Conservation (phyloP, 2,113 vertebrate species). For the Rhinogobius similis region DNA sequence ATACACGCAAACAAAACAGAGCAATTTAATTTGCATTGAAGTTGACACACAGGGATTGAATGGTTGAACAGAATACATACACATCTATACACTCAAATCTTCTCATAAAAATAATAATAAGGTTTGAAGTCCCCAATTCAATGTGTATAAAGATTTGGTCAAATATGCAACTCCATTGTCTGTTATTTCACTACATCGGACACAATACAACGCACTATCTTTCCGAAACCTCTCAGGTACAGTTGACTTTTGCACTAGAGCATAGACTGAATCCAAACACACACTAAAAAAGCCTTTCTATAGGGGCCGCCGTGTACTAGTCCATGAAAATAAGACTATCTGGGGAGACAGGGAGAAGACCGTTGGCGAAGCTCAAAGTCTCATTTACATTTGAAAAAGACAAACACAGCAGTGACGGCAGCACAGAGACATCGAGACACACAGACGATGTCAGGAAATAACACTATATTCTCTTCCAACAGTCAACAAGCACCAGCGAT, state of each 20-base stretch:
- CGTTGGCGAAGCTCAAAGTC: conserved; percentile 25
- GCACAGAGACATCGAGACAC: conserved; percentile 12
- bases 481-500: conserved; percentile 24
- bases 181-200: not conserved
- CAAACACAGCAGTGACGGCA: conserved; percentile 42
- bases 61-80: not conserved
- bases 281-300: not conserved
- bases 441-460: conserved; percentile 27
- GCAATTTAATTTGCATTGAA: too few species aligned
- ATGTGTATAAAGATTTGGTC: too few species aligned
- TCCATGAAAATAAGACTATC: conserved; percentile 25
- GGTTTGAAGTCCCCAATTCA: not conserved
- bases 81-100: not conserved
- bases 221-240: not conserved
- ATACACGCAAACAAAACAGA: too few species aligned
- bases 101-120: not conserved
- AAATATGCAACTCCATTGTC: too few species aligned
- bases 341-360: conserved; percentile 19
- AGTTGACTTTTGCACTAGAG: conserved; percentile 3
- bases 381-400: conserved; percentile 72
- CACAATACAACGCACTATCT: not conserved
- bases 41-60: not conserved
- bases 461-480: conserved; percentile 22
- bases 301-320: conserved; percentile 24
- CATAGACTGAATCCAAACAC: not conserved